Base-by-base conservation (phyloP, 2,888 invertebrate genomes). In the Malthinus flaveolus region DNA sequence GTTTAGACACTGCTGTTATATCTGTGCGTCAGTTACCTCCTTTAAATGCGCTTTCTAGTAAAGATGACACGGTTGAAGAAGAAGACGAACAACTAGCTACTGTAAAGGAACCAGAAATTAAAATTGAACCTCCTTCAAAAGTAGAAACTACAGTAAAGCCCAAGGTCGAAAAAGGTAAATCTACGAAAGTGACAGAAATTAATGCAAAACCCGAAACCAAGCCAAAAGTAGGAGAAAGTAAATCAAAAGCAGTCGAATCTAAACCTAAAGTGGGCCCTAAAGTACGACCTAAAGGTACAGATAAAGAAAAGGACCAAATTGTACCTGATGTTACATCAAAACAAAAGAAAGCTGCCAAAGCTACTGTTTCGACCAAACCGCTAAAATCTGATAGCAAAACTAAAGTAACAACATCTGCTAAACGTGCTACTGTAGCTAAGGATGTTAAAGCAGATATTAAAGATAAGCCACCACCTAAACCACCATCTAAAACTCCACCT, bases 21-120 rank as follows among this genome's bases (percentile, higher is more conserved):
- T 88, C 91, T 12, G 78, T 93, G 32, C 90, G 88, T 75, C 83
- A 88, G 70, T 77, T 93, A 37, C 93, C 93, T 10, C 88, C 91
- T 6, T 87, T 90, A 76, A 91, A 92, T 77, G 90, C 93, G 0
- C 92, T 93, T 75, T 93, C 93, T 1, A 91, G 92, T 15, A 93
- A 93, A 78, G 93, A 93, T 73, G 93, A 93, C 73, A 93, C 93
- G 0, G 87, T 93, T 0, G 93, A 88, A 66, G 86, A 87, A 68
- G 84, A 85, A 58, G 89, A 42, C 39, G 39, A 90, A 64, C 87
- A 31, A 8, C 37, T 13, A 8, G 32, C 32, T 8, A 12, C 23
- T 15, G 48, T 73, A 75, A 58, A 13, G 8, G 48, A 13, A 15
- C 49, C 13, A 1, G 13, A 51, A 32, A 45, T 33, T 11, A 10